phyloP scores from a whole-genome alignment of 2,113 vertebrate species.

The Cervus canadensis region DNA sequence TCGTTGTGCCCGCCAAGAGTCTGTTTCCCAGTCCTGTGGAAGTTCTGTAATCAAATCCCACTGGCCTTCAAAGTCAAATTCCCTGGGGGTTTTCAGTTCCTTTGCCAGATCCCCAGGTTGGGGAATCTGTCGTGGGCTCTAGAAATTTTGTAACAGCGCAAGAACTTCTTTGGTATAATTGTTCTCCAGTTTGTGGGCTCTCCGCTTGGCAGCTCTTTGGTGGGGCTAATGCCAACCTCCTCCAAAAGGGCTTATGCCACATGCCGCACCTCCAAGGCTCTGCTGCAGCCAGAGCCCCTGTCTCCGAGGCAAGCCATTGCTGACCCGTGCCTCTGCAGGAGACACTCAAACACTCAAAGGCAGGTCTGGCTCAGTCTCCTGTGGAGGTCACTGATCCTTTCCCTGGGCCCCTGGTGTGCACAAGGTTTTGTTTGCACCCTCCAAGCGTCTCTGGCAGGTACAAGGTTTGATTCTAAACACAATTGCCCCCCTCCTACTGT shows the following conservation, averaged over 20 bases:
- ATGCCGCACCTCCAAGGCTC: neutral
- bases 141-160: neutral
- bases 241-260: neutral
- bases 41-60: neutral
- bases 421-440: neutral
- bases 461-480: neutral
- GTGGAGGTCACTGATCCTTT: neutral
- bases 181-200: neutral
- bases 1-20: neutral
- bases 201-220: neutral
- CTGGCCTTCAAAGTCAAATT: neutral
- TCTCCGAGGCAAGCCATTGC: accelerated
- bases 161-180: neutral
- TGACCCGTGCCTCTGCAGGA: neutral
- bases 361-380: neutral
- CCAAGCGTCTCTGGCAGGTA: neutral
- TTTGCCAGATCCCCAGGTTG: neutral
- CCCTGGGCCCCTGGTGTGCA: neutral
- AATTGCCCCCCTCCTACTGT: neutral
- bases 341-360: neutral
- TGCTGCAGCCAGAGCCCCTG: neutral
- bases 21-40: neutral
- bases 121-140: neutral
- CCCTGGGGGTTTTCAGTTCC: neutral
- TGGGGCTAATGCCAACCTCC: neutral